phyloP scores from a whole-genome alignment of 2,113 vertebrate genomes.

The Synchiropus splendidus region DNA sequence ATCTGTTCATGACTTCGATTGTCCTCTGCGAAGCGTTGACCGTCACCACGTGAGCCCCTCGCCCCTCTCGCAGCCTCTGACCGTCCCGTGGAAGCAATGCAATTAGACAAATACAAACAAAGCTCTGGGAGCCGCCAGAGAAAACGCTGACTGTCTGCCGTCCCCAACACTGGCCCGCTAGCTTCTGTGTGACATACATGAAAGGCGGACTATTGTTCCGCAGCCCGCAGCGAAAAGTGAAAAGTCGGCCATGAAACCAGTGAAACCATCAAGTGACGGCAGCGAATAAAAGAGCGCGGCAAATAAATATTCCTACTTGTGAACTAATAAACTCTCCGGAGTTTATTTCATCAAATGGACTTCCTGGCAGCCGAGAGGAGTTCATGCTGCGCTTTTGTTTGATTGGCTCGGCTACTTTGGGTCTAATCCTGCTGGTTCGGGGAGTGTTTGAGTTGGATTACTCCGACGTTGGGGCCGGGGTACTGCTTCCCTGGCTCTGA shows the following conservation, averaged over 20 bases:
- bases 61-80: conserved; percentile 24
- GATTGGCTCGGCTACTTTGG: conserved; percentile 59
- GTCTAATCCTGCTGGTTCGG: conserved; percentile 64
- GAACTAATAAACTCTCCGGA: conserved; percentile 46
- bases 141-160: conserved; percentile 45
- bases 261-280: neutral
- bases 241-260: conserved; percentile 1
- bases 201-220: neutral
- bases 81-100: conserved; percentile 62
- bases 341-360: conserved; percentile 54
- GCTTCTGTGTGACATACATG: conserved; percentile 20
- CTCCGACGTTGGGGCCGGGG: conserved; percentile 49
- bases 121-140: conserved; percentile 38
- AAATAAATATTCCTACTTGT: conserved; percentile 17
- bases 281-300: neutral
- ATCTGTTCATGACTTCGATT: no score
- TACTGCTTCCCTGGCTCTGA: conserved; percentile 56
- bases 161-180: conserved; percentile 21
- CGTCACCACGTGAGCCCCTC: neutral
- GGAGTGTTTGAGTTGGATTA: conserved; percentile 68
- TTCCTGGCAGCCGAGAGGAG: conserved; percentile 45
- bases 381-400: conserved; percentile 53
- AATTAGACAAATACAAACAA: conserved; percentile 64
- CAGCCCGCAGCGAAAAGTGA: neutral
- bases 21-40: no score